Base-by-base conservation (phyloP, 2,888 invertebrate genomes). In the Eupeodes luniger region DNA sequence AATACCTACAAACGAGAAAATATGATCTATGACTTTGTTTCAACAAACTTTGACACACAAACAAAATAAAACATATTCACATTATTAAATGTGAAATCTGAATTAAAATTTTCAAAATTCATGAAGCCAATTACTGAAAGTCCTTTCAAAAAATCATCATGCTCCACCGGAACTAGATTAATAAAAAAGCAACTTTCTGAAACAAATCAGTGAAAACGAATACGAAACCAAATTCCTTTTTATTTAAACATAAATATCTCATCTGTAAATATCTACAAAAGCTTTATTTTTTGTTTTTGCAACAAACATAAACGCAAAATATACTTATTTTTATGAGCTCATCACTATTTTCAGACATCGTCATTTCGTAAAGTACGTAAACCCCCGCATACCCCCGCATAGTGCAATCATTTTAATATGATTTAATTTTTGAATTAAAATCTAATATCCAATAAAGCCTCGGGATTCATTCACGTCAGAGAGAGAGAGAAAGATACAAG, bases 381-480 rank as follows among this genome's bases (percentile, higher is more conserved):
- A 40, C 2, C 6, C 40, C 9, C 36, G 5, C 1, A 36, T 7
- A 6, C 7, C 9, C 11, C 19, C 9, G 19, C 72, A 62, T 59
- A 79, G 59, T 72, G 83, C 79, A 86, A 86, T 86, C 83, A 79
- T 83, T 86, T 83, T 79, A 83, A 83, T 86, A 70, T 79, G 84
- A 87, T 84, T 83, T 83, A 80, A 83, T 82, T 83, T 84, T 76
- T 66, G 72, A 87, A 87, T 87, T 87, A 83, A 87, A 87, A 87
- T 83, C 86, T 83, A 83, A 84, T 80, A 86, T 79, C 85, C 83
- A 83, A 83, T 78, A 86, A 75, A 70, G 81, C 44, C 16, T 53
- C n/a, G 34, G 59, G 49, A 62, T 81, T 70, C 80, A 80, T 80
- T 84, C 75, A 53, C 66, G 69, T 62, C 75, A 19, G n/a, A 62